phyloP scores from a whole-genome alignment of 1,140 invertebrate species.

The Megalonaias nervosa region DNA sequence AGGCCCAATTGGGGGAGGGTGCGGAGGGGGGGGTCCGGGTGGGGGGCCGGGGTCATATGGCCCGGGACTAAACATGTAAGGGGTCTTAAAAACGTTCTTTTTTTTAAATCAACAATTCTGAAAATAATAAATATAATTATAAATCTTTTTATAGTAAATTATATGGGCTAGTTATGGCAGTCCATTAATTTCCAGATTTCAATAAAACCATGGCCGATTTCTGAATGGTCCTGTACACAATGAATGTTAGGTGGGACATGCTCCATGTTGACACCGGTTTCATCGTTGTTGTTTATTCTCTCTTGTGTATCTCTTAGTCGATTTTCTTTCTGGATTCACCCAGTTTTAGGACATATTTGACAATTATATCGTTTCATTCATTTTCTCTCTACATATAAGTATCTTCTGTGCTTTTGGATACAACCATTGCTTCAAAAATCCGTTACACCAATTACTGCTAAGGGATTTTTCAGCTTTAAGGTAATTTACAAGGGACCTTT shows the following conservation, averaged over 20 bases:
- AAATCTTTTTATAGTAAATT: too few species aligned
- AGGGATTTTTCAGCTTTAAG: neutral
- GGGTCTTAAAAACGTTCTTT: neutral
- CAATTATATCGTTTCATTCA: slow-evolving; percentile 4
- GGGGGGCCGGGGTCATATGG: too few species aligned
- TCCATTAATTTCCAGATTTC: too few species aligned
- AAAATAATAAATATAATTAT: too few species aligned
- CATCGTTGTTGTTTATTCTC: slow-evolving; percentile 22
- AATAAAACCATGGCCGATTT: too few species aligned
- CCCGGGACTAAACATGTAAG: too few species aligned
- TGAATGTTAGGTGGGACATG: slow-evolving; percentile 15
- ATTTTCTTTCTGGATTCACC: slow-evolving; percentile 12
- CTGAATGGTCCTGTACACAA: too few species aligned
- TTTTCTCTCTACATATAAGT: slow-evolving; percentile 1
- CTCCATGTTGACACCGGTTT: slow-evolving; percentile 21
- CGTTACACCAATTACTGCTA: slow-evolving; percentile 21
- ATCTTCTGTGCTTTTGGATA: slow-evolving; percentile 19
- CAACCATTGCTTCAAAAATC: slow-evolving; percentile 11
- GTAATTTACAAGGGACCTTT: neutral
- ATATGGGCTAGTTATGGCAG: too few species aligned
- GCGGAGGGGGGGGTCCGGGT: too few species aligned
- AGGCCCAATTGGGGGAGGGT: too few species aligned
- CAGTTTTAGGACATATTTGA: slow-evolving; percentile 3
- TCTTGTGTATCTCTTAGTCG: slow-evolving; percentile 10
- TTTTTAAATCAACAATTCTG: too few species aligned